A percentile compares a stretch with the other conserved stretches of the same genome.
Evolutionary conservation across 1,140 invertebrate species (phyloP).

Genomic region (Lithobius niger): DNA sequence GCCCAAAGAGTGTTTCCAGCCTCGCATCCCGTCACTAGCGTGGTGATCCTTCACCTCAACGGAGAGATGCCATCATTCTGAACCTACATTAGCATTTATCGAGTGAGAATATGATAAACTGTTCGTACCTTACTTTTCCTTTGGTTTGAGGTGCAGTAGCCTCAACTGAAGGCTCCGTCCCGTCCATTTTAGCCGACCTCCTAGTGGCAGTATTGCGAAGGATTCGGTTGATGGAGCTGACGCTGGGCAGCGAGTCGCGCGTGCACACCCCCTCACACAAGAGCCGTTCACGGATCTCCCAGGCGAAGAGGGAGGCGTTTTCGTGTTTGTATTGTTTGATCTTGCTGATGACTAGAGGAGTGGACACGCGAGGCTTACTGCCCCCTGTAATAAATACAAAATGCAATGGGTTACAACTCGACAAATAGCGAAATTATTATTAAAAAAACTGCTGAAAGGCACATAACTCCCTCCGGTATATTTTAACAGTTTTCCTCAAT

Average conservation of each 20-base stretch:
- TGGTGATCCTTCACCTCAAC: too few relatives aligned
- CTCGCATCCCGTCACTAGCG: too few relatives aligned
- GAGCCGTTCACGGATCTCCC: slow-evolving; percentile 80
- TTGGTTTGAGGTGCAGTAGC: too few relatives aligned
- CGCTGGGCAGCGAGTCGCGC: slow-evolving; percentile 55
- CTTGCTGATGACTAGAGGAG: slow-evolving; percentile 80
- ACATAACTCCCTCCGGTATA: too few relatives aligned
- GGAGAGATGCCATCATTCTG: too few relatives aligned
- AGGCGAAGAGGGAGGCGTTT: slow-evolving; percentile 83
- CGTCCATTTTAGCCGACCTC: not conserved
- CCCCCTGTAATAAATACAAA: slow-evolving; percentile 5
- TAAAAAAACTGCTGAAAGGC: too few relatives aligned
- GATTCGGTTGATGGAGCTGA: slow-evolving; percentile 89
- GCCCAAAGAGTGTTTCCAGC: too few relatives aligned
- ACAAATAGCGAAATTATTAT: not conserved
- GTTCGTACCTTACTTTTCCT: too few relatives aligned
- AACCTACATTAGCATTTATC: too few relatives aligned
- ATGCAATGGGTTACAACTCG: not conserved
- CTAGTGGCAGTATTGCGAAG: slow-evolving; percentile 47
- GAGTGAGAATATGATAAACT: too few relatives aligned
- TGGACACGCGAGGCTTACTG: slow-evolving; percentile 45
- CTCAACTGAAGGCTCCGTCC: too few relatives aligned
- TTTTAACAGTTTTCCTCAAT: too few relatives aligned
- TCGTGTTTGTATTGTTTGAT: slow-evolving; percentile 81
- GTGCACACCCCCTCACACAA: slow-evolving; percentile 75